Base-by-base conservation (phyloP, 2,113 vertebrate genomes). In the Rhinopomastus cyanomelas region DNA sequence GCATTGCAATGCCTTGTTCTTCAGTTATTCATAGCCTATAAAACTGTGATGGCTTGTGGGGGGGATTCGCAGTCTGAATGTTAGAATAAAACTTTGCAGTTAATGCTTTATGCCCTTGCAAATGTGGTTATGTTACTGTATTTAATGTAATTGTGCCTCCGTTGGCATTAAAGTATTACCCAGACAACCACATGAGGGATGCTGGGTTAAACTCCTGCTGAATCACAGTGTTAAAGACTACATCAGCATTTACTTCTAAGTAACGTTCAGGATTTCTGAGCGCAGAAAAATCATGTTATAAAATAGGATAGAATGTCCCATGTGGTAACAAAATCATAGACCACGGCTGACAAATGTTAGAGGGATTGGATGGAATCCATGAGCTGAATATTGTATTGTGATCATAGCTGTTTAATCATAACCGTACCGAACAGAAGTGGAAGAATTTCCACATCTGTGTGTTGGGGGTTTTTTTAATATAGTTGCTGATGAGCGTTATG, bases 11-110 rank as follows among this genome's bases (percentile, higher is more conserved):
- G 34, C 12, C 81, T 27, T 88, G 25, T 61, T 86, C 52, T 72
- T 91, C 51, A 61, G 6, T 91, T 91, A 81, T 75, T 88, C 91
- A 68, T 55, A 75, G 25, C 53, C 39, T 95, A 7, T 86, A 88
- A 61, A 90, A 73, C 39, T 5, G 6, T 71, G 46, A 34, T 64
- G 88, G 66, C 42, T 89, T 25, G 11, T 84, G 49, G 46, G 3
- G 2, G 0, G 27, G 75, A 60, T 60, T 87, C 53, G 18, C 64
- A 64, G n/a, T 73, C 26, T 18, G 83, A 89, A 76, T 57, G 26
- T 14, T 57, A 78, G 66, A 88, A 53, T 65, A 73, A 89, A 88
- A 81, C 23, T 59, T 66, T 51, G 51, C 64, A 74, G 81, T 62
- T 88, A 93, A 81, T 84, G 12, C 59, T 52, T 5, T 69, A 13